Base-by-base conservation (phyloP, 35 echinoderm and acorn worm species). In the Nesometra sesokonis region DNA sequence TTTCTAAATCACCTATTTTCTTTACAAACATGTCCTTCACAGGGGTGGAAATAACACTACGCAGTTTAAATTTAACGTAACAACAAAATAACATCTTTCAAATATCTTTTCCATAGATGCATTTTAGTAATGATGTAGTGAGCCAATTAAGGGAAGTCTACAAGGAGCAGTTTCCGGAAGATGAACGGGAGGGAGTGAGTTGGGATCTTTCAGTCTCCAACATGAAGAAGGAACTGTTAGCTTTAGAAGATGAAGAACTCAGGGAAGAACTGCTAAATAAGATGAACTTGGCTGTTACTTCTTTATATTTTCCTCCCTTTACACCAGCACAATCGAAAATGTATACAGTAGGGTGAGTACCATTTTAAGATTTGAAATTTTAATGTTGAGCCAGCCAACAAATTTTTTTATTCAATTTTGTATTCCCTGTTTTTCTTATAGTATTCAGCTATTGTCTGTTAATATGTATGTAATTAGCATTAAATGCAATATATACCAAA, bases 331-430 rank as follows among this genome's bases (percentile, higher is more conserved):
- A 94, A 82, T 88, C 94, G 35, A 81, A 99, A 47, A 89, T 94
- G 85, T 94, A 99, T 67, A 94, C 81, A 90, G 90, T 99, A 36
- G 96, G 88, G 96, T 99, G 85, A 90, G 96, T 93, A n/a, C 35
- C 23, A 34, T 11, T 81, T 81, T 32, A 11, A 34, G 79, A 33
- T 9, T 33, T 3, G 4, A 8, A 30, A 27, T 33, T 3, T 30
- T 33, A 78, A 4, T 3, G n/a, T 78, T 67, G 13, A 67, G 13
- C n/a, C 13, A 15, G n/a, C 13, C 52, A 67, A 13, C 52, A 67
- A 15, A n/a, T n/a, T 15, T n/a, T 15, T 67, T 13, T 67, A 15
- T 67, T 67, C n/a, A 67, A n/a, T 15, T 67, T n/a, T 15, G 52
- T 13, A 67, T n/a, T 13, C 13, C 13, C 13, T 15, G n/a, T 15